These are phyloP conservation scores for Scrobipalpa atriplicella DNA, from an alignment of 2,888 invertebrate genomes.

Conservation along the genomic window DNA sequence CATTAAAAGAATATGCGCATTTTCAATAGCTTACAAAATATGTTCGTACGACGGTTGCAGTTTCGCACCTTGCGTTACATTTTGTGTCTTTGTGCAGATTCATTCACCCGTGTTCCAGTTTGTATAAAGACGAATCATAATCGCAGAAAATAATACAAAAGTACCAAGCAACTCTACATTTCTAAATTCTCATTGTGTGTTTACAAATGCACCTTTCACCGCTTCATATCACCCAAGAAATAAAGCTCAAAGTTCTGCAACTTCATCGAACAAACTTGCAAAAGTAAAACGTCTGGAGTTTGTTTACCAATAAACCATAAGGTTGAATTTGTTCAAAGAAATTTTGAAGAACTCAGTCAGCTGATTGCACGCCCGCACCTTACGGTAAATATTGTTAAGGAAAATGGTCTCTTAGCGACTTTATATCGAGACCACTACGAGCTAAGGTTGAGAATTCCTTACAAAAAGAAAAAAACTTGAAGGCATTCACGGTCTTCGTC, in stretches of 20 bases:
- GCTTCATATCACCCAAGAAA: not conserved
- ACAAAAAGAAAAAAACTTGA: conserved; percentile 28
- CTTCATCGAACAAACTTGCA: not conserved
- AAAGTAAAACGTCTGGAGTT: not conserved
- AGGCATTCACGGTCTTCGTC: conserved; percentile 29
- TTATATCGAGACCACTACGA: fast-evolving
- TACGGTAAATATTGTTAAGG: conserved; percentile 53
- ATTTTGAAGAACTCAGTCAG: conserved; percentile 53
- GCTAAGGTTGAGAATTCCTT: conserved; percentile 35
- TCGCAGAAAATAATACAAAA: not conserved
- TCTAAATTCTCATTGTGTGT: not conserved
- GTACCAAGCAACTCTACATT: not conserved
- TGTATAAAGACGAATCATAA: not conserved
- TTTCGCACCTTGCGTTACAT: conserved; percentile 18
- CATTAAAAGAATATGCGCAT: not conserved
- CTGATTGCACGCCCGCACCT: conserved; percentile 72
- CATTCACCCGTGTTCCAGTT: conserved; percentile 2
- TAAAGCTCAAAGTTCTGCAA: not conserved
- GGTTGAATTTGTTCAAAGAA: conserved; percentile 20
- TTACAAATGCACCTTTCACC: not conserved
- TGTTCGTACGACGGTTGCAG: not conserved
- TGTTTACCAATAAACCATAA: conserved; percentile 4
- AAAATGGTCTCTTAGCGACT: conserved; percentile 39
- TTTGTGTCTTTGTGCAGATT: not conserved
- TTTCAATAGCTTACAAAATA: not conserved